phyloP scores from a whole-genome alignment of 2,888 invertebrate genomes.

The Plebejus melissa region DNA sequence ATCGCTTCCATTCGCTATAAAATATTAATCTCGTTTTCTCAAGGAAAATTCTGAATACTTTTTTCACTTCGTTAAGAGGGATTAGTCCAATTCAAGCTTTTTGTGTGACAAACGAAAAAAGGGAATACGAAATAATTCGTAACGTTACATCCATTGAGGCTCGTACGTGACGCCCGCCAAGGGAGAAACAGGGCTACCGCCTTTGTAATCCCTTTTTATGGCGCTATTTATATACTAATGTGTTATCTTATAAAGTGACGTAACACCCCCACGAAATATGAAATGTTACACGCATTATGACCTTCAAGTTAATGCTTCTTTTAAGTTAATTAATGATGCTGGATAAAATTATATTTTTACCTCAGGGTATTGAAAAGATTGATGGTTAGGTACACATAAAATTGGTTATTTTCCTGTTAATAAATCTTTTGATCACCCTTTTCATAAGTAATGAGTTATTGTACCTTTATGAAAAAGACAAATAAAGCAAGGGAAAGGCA shows the following conservation, averaged over 20 bases:
- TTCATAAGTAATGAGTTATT: no score
- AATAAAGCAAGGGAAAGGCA: no score
- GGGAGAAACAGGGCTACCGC: conserved; percentile 17
- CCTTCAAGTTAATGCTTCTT: not conserved
- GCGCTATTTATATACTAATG: conserved; percentile 5
- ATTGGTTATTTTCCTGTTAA: not conserved
- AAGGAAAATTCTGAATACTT: conserved; percentile 25
- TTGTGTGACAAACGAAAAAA: conserved; percentile 40
- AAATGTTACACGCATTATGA: not conserved
- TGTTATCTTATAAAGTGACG: not conserved
- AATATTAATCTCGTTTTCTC: conserved; percentile 17
- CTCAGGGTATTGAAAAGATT: no score
- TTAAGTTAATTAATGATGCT: not conserved
- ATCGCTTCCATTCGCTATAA: conserved; percentile 4
- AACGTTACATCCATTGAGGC: conserved; percentile 53
- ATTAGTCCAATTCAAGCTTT: conserved; percentile 29
- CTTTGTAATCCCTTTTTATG: conserved; percentile 23
- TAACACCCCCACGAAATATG: not conserved
- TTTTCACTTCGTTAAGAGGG: conserved; percentile 28
- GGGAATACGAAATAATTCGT: conserved; percentile 50
- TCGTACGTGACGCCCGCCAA: conserved; percentile 46
- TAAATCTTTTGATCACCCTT: no score
- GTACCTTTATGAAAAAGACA: no score
- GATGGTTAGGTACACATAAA: no score
- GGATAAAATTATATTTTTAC: not conserved